phyloP scores from a whole-genome alignment of 2,797 vertebrate genomes.

The Macropodus opercularis region DNA sequence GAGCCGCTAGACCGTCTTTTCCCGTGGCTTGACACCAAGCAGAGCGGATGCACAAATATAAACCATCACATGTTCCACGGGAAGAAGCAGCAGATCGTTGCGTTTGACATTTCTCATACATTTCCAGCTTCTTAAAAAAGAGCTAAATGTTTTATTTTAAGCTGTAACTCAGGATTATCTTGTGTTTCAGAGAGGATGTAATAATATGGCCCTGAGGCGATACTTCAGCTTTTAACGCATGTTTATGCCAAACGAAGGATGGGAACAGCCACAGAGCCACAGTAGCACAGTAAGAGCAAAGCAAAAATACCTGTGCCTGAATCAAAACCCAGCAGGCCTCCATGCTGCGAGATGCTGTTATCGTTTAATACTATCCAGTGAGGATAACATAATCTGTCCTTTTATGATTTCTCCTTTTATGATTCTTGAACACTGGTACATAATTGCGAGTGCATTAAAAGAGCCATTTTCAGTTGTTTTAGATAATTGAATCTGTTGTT shows the following conservation, averaged over 20 bases:
- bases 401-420: constrained; percentile 20
- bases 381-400: neutral
- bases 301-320: constrained; percentile 5
- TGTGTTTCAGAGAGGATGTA: constrained; percentile 1
- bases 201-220: neutral
- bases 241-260: constrained; percentile 1
- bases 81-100: neutral
- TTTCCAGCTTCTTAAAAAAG: constrained; percentile 4
- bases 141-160: constrained; percentile 2
- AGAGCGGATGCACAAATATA: constrained; percentile 23
- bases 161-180: neutral
- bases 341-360: constrained; percentile 6
- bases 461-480: constrained; percentile 10
- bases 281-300: constrained; percentile 1
- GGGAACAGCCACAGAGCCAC: too few species aligned
- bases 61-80: neutral
- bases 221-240: too few species aligned
- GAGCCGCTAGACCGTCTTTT: constrained; percentile 33
- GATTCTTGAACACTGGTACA: constrained; percentile 8
- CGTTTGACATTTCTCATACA: neutral
- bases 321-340: constrained; percentile 16
- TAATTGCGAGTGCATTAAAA: constrained; percentile 20
- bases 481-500: constrained; percentile 24
- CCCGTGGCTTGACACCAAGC: constrained; percentile 29
- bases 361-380: constrained; percentile 4